Evolutionary conservation across 1,140 invertebrate genomes (phyloP), one percentile per base, ranked within the genome.

Genomic region (Drosophila sulfurigaster): DNA sequence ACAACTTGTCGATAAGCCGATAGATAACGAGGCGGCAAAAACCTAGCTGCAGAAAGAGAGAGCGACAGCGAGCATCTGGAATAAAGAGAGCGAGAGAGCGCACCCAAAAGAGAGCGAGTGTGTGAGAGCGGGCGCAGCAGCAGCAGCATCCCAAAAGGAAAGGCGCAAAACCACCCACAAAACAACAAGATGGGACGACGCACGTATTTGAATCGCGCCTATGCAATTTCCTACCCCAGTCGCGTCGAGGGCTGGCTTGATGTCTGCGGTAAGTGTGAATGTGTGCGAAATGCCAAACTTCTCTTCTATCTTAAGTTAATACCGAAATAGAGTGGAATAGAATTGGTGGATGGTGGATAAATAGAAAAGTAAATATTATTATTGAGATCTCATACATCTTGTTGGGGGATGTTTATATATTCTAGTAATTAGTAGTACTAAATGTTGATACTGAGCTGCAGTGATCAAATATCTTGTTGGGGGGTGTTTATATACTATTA

Each of bases 161-260:
- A 15, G 41, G 43, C 41, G 58, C 43, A 48, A 46, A 60, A 70
- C 58, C 57, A 67, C 28, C 57, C 57, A 49, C 71, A 71, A 76
- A 49, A 75, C 66, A 63, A 38, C 7, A 20, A 41, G 15, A 92
- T 92, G 92, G 92, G 92, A 71, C 83, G 92, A 54, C 91, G 82
- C 72, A 88, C 91, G 38, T 93, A 92, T 79, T 45, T 78, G 3
- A 91, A 81, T 78, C 91, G 91, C 67, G 77, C 69, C 73, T 74
- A 83, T 69, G 78, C 86, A 48, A 91, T 94, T 73, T 93, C 93
- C 74, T 95, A 95, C 91, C 95, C 95, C 49, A 95, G 95, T 89
- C 93, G 95, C 32, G 94, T 95, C 30, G 95, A 96, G 93, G 95
- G 95, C 76, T 96, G 95, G 95, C 91, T 96, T 60, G 95, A 95